Evolutionary conservation across 2,113 vertebrate genomes (phyloP), one percentile per base, ranked within the genome.

Genomic region (Trichechus manatus): DNA sequence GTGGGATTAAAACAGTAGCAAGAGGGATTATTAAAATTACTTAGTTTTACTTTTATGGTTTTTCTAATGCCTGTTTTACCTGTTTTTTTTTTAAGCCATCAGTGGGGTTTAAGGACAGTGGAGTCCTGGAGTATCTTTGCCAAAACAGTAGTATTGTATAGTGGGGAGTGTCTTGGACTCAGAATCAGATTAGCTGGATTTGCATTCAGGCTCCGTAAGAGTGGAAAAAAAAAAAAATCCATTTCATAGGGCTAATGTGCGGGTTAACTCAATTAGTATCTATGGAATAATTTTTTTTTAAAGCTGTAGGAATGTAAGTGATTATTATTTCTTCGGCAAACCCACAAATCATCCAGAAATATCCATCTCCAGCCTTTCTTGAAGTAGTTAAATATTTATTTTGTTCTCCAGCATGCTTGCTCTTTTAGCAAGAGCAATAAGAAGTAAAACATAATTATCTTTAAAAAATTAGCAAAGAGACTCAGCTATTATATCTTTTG

Each of bases 321-420:
- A 93, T 95, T 91, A 81, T 77, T 94, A 96, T 95, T 91, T 95
- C 36, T 96, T 39, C 59, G 8, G 31, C 3, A n/a, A 27, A 72
- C 56, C 39, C 20, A 87, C 77, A 95, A 53, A 68, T 78, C 64
- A 96, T 74, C 53, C 19, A 90, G 84, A 97, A 95, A 89, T 90
- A 77, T 59, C 68, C 75, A 23, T 89, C 74, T 63, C 25, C 87
- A 91, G 72, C 10, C 22, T 97, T 93, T 93, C 59, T 56, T 68
- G 33, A 85, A 87, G 4, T 92, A 83, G 64, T 93, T 97, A 79
- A 88, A 89, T 88, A 93, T 95, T 96, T 96, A 91, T 89, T 97
- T 96, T 96, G 39, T 83, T 91, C 56, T 82, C 59, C 6, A 56
- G 13, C 11, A 9, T 81, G 72, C 9, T 80, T 78, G 2, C 15